Evolutionary conservation across 2,797 vertebrate genomes (phyloP).

Genomic region (Gadopsis bispinosus): DNA sequence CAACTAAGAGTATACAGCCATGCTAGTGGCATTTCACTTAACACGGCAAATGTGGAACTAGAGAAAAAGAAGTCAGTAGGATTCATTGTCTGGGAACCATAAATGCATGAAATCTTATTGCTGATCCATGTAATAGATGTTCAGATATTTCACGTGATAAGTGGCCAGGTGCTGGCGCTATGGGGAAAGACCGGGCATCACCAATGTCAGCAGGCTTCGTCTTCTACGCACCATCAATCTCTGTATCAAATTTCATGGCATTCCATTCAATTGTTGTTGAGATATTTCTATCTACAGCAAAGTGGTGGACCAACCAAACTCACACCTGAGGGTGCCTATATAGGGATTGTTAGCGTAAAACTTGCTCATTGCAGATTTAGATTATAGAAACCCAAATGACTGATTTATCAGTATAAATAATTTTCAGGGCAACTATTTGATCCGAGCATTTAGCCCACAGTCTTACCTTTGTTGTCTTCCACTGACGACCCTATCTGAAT

Average conservation of each 20-base stretch:
- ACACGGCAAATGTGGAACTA: not conserved
- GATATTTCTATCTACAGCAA: not conserved
- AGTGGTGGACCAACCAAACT: not conserved
- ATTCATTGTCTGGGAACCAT: constrained; percentile 7
- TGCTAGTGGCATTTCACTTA: not conserved
- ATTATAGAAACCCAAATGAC: not conserved
- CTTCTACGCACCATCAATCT: not conserved
- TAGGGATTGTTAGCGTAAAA: not conserved
- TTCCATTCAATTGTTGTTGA: not conserved
- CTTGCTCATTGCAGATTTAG: not conserved
- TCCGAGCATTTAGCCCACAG: not conserved
- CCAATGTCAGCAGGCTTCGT: not conserved
- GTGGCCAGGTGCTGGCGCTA: not conserved
- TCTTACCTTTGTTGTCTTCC: constrained; percentile 57
- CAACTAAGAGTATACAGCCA: not conserved
- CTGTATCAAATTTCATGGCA: constrained; percentile 5
- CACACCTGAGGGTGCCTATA: not conserved
- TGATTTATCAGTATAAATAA: not conserved
- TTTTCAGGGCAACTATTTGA: not conserved
- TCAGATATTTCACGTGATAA: not conserved
- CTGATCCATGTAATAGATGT: not conserved
- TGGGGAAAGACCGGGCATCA: not conserved
- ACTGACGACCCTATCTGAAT: constrained; percentile 30
- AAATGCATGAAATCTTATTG: constrained; percentile 3
- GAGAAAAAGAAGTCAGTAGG: not conserved